Base-by-base conservation (phyloP, 2,113 vertebrate species). In the Natator depressus region DNA sequence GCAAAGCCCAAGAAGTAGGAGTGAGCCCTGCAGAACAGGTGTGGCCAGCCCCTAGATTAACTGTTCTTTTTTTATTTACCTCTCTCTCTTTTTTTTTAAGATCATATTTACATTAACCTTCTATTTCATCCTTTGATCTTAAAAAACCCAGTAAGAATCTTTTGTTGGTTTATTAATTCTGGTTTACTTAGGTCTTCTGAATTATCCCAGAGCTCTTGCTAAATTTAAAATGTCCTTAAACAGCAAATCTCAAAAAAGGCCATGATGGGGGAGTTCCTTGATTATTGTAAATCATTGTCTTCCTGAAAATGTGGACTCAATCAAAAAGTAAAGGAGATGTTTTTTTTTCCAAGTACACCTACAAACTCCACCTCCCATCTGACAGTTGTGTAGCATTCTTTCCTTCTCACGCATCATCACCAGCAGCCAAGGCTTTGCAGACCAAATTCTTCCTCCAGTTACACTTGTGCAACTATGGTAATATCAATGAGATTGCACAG, bases 281-380 rank as follows among this genome's bases (percentile, higher is more conserved):
- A 3, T 16, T 84, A 22, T 6, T 5, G 65, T 3, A 31, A 20
- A 7, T 79, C 42, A 47, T 42, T 51, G 1, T 9, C 42, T 85
- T 54, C 50, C 27, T 65, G 6, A 12, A 47, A 54, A 1, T 2
- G 47, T 78, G 13, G 13, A 78, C 12, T 78, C 22, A 8, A 7
- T 47, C 47, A 49, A 88, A 24, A 72, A 69, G 1, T 3, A 87
- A 83, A 57, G 46, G 25, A 38, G 27, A 38, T 12, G 42, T 42
- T 42, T 2, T 4, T 29, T 4, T 7, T 22, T 46, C 12, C 57
- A 3, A 38, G n/a, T 7, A 62, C 31, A 62, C 47, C 84, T 8
- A 92, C 27, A 0, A 2, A 6, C 10, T 62, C 2, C 0, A 1
- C 6, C 14, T 88, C 62, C 53, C 4, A 13, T 1, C 8, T 25